Base-by-base conservation (phyloP, 2,888 invertebrate genomes). In the Koerneria pararmatus region DNA sequence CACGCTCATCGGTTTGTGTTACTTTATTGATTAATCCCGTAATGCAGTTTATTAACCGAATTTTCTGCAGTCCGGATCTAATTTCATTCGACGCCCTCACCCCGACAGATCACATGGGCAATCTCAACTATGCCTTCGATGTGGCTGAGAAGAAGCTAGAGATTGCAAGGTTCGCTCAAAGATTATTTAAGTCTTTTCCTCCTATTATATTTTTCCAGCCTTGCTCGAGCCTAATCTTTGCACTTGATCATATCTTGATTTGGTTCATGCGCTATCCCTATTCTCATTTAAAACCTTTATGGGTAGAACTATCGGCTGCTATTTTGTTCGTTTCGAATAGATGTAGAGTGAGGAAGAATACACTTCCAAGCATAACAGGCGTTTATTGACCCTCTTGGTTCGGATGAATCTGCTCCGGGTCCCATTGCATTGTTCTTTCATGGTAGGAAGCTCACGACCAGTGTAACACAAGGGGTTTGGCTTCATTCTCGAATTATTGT, bases 71-170 rank as follows among this genome's bases (percentile, higher is more conserved):
- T 70, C 95, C 97, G 11, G 97, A 98, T 85, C 87, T 97, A 78
- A 91, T 98, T 84, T 71, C 78, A 69, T 83, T 74, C 74, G 74
- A 89, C 76, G 88, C 89, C 69, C 87, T 98, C 65, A 89, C 90
- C 61, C 90, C 90, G 59, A 87, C 88, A 58, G 90, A 90, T 83
- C 91, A 93, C 85, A 91, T 97, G 83, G 92, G 92, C 83, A 98
- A 97, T 83, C 88, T 98, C 76, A 95, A 97, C 87, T 91, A 94
- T 86, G 98, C 98, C 37, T 98, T 98, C 86, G 92, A 94, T 83
- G 89, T 92, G 65, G 97, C 97, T 0, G 91, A 93, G 84, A 89
- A 89, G 64, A 91, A 95, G 80, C 88, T 98, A 76, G 95, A 94
- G 58, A 95, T 98, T 72, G 92, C 94, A 19, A 8, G 54, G n/a